Evolutionary conservation across 2,797 vertebrate species (phyloP), one percentile per base, ranked within the genome.

Genomic region (Melanotaenia boesemani): DNA sequence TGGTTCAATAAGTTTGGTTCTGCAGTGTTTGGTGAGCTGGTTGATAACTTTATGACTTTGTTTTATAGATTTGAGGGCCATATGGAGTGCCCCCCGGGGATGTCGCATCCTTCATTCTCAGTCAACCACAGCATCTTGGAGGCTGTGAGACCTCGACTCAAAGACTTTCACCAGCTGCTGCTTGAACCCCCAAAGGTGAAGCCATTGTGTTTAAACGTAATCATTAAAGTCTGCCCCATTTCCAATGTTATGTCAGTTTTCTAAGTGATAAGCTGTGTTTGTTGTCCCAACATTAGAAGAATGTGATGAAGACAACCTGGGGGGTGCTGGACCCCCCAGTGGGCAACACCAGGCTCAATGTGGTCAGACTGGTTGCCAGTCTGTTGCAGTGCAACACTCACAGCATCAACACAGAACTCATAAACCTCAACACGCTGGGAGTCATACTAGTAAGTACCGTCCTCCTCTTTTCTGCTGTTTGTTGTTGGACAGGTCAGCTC

Each of bases 221-320:
- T 9, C 2, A 4, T 26, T 24, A 28, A 32, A 11, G 5, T 26
- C 16, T 1, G 15, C 11, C 15, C 24, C 4, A 16, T 1, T 16
- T 63, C 7, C 28, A 4, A 6, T 16, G 10, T 44, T 2, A 20
- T 15, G n/a, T 12, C 4, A 44, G 2, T 54, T 22, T 7, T 28
- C 22, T 28, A 24, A 18, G 41, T 34, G 30, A 20, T 73, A 26
- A 81, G 18, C 37, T n/a, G 18, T 56, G 34, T 77, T 69, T 65
- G 2, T 57, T 77, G 28, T 77, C 66, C 67, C 12, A 66, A 56
- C 76, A 83, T 74, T 89, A 99, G 98, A 98, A 97, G 84, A 97
- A 95, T 46, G 83, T 97, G 64, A 96, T 99, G 96, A 99, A 97
- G 94, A 99, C 98, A 5, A 99, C 98, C 0, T 99, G 98, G 97